Evolutionary conservation across 1,140 invertebrate species (phyloP).

Genomic region (Amyelois transitella): DNA sequence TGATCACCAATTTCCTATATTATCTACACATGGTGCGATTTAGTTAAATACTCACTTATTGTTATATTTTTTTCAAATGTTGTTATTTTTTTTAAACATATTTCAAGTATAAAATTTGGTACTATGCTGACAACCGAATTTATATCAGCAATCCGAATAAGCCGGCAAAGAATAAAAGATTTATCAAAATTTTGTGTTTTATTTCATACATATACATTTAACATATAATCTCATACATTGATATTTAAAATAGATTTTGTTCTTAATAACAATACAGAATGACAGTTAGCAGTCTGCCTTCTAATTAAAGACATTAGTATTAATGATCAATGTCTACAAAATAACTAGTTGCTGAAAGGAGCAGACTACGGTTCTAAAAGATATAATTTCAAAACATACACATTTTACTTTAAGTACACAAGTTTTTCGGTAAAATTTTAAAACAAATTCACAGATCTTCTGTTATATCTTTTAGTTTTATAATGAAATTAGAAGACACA

Average conservation of each 20-base stretch:
- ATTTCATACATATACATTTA: constrained; percentile 54
- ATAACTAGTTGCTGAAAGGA: too few relatives aligned
- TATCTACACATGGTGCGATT: constrained; percentile 45
- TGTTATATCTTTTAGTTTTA: too few relatives aligned
- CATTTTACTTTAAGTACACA: too few relatives aligned
- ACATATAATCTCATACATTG: constrained; percentile 65
- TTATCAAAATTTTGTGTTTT: constrained; percentile 33
- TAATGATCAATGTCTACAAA: background rate
- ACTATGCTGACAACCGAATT: background rate
- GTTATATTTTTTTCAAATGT: constrained; percentile 23
- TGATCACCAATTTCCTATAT: constrained; percentile 16
- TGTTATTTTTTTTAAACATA: constrained; percentile 30
- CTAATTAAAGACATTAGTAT: background rate
- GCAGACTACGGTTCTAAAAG: too few relatives aligned
- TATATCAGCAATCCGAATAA: background rate
- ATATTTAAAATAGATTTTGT: constrained; percentile 72
- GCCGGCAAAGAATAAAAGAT: constrained; percentile 12
- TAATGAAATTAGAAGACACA: too few relatives aligned
- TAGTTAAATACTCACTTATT: constrained; percentile 26
- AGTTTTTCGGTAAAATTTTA: too few relatives aligned
- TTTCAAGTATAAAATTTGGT: constrained; percentile 2
- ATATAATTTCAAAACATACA: too few relatives aligned
- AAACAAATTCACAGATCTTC: too few relatives aligned
- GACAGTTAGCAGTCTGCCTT: constrained; percentile 6
- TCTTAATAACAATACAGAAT: constrained; percentile 46